Percentiles rank a stretch among this genome's conserved stretches.
phyloP scores from a whole-genome alignment of 2,113 vertebrate species.

The Boleophthalmus pectinirostris region DNA sequence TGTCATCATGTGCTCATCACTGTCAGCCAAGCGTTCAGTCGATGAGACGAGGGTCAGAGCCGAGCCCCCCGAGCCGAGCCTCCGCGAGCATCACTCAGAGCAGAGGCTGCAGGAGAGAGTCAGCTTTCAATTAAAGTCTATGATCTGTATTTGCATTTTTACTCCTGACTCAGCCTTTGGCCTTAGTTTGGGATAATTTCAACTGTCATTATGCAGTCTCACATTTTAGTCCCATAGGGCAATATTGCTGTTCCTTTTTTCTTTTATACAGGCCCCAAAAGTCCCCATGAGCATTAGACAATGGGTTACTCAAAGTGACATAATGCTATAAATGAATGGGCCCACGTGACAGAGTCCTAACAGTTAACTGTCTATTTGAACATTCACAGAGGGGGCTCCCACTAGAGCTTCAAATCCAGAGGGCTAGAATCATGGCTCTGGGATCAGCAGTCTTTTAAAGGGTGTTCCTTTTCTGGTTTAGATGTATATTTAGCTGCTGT shows the following conservation, averaged over 20 bases:
- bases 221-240: neutral
- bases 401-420: constrained; percentile 15
- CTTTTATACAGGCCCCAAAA: too few species aligned
- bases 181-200: neutral
- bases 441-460: constrained; percentile 64
- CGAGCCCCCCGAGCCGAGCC: constrained; percentile 20
- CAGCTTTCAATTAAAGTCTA: neutral
- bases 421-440: constrained; percentile 45
- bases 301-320: too few species aligned
- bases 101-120: neutral
- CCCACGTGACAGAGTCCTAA: too few species aligned
- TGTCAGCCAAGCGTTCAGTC: constrained; percentile 56
- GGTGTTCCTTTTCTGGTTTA: constrained; percentile 55
- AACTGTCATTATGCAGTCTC: neutral
- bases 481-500: constrained; percentile 72
- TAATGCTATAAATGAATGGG: too few species aligned
- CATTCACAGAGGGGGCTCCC: constrained; percentile 19
- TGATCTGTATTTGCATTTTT: neutral
- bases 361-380: constrained; percentile 34
- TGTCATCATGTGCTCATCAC: constrained; percentile 71
- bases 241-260: too few species aligned
- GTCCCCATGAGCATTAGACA: too few species aligned
- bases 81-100: neutral
- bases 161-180: neutral
- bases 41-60: constrained; percentile 50